Evolutionary conservation across 2,888 invertebrate genomes (phyloP).

Genomic region (Drosophila lacicola): DNA sequence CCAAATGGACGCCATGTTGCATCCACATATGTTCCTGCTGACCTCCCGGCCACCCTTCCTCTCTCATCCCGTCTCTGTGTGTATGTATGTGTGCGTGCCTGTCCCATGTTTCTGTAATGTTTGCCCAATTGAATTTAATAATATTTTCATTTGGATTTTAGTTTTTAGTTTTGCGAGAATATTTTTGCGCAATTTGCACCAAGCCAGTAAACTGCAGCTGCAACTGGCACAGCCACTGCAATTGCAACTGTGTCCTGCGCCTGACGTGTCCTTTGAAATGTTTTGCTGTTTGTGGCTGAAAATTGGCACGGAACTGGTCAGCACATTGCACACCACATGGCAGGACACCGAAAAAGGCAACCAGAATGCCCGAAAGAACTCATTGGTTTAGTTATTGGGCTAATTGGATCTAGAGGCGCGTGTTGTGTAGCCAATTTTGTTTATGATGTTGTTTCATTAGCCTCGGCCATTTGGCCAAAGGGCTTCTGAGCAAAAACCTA

Average conservation of each 20-base stretch:
- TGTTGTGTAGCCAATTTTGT: slow-evolving; percentile 50
- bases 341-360: slow-evolving; percentile 10
- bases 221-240: slow-evolving; percentile 7
- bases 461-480: slow-evolving; percentile 7
- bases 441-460: slow-evolving; percentile 53
- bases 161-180: slow-evolving; percentile 63
- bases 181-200: slow-evolving; percentile 65
- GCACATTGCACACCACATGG: slow-evolving; percentile 43
- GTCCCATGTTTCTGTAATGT: slow-evolving; percentile 75
- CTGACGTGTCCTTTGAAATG: slow-evolving; percentile 61
- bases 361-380: background rate
- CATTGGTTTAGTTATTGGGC: slow-evolving; percentile 40
- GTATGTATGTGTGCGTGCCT: slow-evolving; percentile 33
- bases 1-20: slow-evolving; percentile 80
- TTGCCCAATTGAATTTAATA: slow-evolving; percentile 82
- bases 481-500: background rate
- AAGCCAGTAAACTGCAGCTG: slow-evolving; percentile 33
- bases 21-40: slow-evolving; percentile 64
- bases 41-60: background rate
- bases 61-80: background rate
- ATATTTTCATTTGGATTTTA: slow-evolving; percentile 82
- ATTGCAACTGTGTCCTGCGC: slow-evolving; percentile 32
- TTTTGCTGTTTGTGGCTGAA: slow-evolving; percentile 71
- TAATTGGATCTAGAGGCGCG: slow-evolving; percentile 51
- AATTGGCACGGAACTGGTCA: slow-evolving; percentile 58